Base-by-base conservation (phyloP, 2,888 invertebrate species). In the Tiphia femorata region DNA sequence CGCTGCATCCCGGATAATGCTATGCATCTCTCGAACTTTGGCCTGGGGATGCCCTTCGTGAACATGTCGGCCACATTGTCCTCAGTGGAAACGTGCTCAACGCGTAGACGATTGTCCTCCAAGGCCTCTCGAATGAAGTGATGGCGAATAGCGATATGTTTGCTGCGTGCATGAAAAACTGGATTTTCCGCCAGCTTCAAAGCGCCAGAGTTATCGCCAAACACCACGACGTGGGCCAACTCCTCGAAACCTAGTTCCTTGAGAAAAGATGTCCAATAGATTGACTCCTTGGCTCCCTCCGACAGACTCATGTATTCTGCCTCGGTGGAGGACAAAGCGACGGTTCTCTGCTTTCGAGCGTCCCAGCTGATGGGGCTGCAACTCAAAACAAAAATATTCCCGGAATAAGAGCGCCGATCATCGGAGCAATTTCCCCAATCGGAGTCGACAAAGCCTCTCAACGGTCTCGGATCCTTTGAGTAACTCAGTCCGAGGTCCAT, bases 371-470 rank as follows among this genome's bases (percentile, higher is more conserved):
- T 38, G 2, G 52, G 29, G 6, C 19, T 49, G 7, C 48, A 33
- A 7, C 8, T n/a, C n/a, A n/a, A n/a, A n/a, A n/a, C n/a, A n/a
- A n/a, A n/a, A n/a, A n/a, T n/a, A n/a, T n/a, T n/a, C n/a, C n/a
- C n/a, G n/a, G n/a, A n/a, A n/a, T n/a, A n/a, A n/a, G n/a, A n/a
- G n/a, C n/a, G n/a, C n/a, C 49, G 14, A 33, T 60, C 55, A 2
- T 46, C 3, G 0, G n/a, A 8, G 40, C 54, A 54, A 16, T 29
- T 43, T 12, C 43, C 51, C 59, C 48, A 59, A 8, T 59, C 59
- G 2, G 54, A 49, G 20, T 59, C 50, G 0, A n/a, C 25, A 12
- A 37, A 59, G 10, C 48, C 29, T 8, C n/a, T 4, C 7, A 47
- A 25, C 2, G 25, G 35, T 6, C 27, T 17, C 2, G 8, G 1